Percentiles rank a stretch among this genome's conserved stretches.
These are phyloP conservation scores for Luperina testacea DNA, from an alignment of 2,888 invertebrate species.

Conservation along the genomic window DNA sequence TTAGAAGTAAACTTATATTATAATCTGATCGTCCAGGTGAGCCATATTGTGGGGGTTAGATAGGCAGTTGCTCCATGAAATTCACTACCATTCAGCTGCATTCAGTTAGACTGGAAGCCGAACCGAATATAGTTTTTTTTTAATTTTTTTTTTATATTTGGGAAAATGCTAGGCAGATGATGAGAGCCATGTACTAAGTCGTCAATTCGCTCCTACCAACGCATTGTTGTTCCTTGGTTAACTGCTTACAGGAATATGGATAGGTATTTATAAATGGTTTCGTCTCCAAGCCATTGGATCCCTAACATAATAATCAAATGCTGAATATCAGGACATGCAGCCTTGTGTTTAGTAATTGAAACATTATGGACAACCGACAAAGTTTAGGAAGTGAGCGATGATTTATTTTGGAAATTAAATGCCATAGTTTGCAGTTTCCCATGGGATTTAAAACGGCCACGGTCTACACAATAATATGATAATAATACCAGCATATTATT, in stretches of 20 bases:
- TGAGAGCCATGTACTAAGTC: not conserved
- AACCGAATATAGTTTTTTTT: too few relatives aligned
- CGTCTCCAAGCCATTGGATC: not conserved
- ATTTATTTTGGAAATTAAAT: not conserved
- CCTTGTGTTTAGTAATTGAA: constrained; percentile 16
- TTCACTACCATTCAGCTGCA: not conserved
- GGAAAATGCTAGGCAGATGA: not conserved
- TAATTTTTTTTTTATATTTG: too few relatives aligned
- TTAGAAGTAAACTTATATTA: too few relatives aligned
- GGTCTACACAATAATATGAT: not conserved
- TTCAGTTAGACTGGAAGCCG: not conserved
- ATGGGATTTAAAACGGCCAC: not conserved
- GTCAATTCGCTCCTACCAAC: not conserved
- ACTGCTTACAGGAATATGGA: not conserved
- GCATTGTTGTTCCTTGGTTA: not conserved
- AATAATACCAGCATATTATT: too few relatives aligned
- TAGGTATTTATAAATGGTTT: constrained; percentile 10
- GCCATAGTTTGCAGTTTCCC: not conserved
- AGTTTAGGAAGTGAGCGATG: not conserved
- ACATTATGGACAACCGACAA: too few relatives aligned
- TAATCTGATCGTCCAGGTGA: too few relatives aligned
- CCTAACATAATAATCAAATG: constrained; percentile 17
- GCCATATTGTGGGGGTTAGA: not conserved
- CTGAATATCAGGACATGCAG: constrained; percentile 23
- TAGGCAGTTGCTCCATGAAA: not conserved